Evolutionary conservation across 2,888 invertebrate species (phyloP).

Genomic region (Leptarthrus brevirostris): DNA sequence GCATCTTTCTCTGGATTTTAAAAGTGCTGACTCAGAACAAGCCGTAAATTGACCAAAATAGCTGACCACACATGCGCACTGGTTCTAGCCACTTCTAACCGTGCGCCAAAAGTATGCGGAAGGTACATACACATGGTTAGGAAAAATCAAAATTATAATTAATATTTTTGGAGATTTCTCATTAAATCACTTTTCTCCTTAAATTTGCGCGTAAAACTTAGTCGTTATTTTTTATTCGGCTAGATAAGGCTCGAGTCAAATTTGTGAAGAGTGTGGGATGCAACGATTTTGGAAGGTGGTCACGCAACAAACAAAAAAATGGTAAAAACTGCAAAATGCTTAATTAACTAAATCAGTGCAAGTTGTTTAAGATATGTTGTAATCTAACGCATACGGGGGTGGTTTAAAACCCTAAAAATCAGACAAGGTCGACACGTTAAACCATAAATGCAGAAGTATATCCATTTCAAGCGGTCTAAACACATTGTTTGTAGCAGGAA

Average conservation of each 20-base stretch:
- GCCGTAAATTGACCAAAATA: conserved; percentile 24
- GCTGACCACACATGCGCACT: conserved; percentile 2
- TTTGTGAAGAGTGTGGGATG: conserved; percentile 3
- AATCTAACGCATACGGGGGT: conserved; percentile 15
- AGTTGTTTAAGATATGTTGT: neutral
- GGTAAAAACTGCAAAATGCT: neutral
- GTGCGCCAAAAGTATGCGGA: no score
- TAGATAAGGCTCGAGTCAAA: neutral
- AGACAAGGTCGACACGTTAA: neutral
- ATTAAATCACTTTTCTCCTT: neutral
- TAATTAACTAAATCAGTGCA: conserved; percentile 23
- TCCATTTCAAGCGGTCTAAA: neutral
- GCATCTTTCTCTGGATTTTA: conserved; percentile 1
- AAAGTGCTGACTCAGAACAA: conserved; percentile 25
- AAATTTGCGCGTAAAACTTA: neutral
- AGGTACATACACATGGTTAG: no score
- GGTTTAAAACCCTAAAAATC: neutral
- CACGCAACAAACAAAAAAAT: neutral
- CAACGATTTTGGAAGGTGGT: neutral
- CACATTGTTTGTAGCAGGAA: neutral
- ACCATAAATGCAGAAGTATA: neutral
- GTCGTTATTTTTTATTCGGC: neutral
- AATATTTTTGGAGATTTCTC: neutral
- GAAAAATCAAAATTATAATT: no score
- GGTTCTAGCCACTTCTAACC: neutral